Conservation (phyloP, 2,888 invertebrate species). For the Pammene aurita region DNA sequence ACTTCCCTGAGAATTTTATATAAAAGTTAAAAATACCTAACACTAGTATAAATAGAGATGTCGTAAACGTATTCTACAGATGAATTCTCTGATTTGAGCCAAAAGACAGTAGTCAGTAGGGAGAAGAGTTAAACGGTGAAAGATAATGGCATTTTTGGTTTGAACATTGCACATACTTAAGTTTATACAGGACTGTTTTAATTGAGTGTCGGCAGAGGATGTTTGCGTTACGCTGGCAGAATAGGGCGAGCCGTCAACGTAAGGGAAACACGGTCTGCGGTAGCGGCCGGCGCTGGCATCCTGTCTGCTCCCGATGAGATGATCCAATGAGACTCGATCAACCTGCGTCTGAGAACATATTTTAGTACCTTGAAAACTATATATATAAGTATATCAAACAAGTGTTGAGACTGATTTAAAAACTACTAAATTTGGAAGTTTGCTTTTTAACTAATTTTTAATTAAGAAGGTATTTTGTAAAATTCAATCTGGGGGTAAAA, state of each 20-base stretch:
- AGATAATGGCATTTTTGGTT: slow-evolving; percentile 82
- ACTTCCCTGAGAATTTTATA: slow-evolving; percentile 81
- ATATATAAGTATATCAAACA: too few species aligned
- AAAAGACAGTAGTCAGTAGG: slow-evolving; percentile 65
- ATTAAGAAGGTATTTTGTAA: too few species aligned
- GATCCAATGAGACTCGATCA: slow-evolving; percentile 56
- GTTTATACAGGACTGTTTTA: slow-evolving; percentile 71
- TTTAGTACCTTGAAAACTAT: slow-evolving; percentile 47
- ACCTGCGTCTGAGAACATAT: slow-evolving; percentile 64
- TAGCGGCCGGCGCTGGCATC: slow-evolving; percentile 45
- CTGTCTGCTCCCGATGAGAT: slow-evolving; percentile 40
- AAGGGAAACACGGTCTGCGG: slow-evolving; percentile 71
- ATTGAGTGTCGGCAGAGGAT: slow-evolving; percentile 69
- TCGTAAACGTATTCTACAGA: slow-evolving; percentile 67
- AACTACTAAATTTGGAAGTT: too few species aligned
- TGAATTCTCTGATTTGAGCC: slow-evolving; percentile 81
- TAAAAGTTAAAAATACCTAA: slow-evolving; percentile 83
- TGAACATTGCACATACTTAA: slow-evolving; percentile 80
- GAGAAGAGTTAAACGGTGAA: slow-evolving; percentile 72
- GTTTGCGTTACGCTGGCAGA: slow-evolving; percentile 65
- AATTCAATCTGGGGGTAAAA: too few species aligned
- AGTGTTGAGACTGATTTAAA: too few species aligned
- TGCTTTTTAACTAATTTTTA: too few species aligned
- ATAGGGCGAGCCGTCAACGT: slow-evolving; percentile 72
- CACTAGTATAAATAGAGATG: slow-evolving; percentile 76